Base-by-base conservation (phyloP, 2,113 vertebrate genomes). In the Saccopteryx leptura region DNA sequence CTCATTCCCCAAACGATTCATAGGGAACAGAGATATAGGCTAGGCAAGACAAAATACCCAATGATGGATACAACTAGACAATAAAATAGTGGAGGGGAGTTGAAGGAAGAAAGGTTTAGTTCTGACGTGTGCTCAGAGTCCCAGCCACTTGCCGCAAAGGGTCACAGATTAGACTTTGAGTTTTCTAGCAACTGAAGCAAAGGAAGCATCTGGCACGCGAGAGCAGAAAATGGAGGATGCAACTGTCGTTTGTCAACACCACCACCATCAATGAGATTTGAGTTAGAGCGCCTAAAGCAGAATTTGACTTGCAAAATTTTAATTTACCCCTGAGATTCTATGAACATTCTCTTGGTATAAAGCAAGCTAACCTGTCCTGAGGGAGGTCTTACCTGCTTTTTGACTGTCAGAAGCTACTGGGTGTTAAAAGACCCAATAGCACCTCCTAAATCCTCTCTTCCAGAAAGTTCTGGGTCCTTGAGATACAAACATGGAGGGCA, bases 1-100 rank as follows among this genome's bases (percentile, higher is more conserved):
- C 93, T 96, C 60, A 65, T 84, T 87, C 76, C 93, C 76, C 88
- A 68, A 72, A 83, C 65, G 80, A 75, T 19, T 79, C n/a, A 46
- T 13, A 58, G 56, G 63, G 13, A 46, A 26, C 58, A 48, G 69
- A 87, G 93, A 65, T 46, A 58, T 1, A 50, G 9, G 15, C 2
- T 9, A 79, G 50, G 26, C 52, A 72, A 80, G 93, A 80, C 65
- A 69, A 80, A 69, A 31, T 5, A 19, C 2, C 76, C 54, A 15
- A 19, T 4, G 11, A 71, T n/a, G 18, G 21, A 15, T 8, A 48
- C 90, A 46, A 65, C 50, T 1, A 28, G 28, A 82, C 63, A 68
- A 83, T 33, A 68, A 75, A 93, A 79, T 9, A 39, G 65, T 71
- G 56, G 23, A 74, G 76, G 9, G 63, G n/a, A 81, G 39, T 5